Evolutionary conservation across 2,797 vertebrate species (phyloP).

Genomic region (Labroides dimidiatus): DNA sequence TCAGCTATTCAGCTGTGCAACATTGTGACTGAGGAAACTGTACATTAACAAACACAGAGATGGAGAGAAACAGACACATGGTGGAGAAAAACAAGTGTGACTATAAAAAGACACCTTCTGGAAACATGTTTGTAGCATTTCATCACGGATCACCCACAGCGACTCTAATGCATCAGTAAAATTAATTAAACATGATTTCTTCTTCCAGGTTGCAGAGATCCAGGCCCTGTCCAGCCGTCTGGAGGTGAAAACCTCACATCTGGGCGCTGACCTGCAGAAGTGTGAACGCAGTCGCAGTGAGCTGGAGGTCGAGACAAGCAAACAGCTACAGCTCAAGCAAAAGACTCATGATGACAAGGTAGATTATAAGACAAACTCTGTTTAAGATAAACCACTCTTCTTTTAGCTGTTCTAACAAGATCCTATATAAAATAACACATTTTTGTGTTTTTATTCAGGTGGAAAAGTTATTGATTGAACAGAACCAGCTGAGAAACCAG

Average conservation of each 20-base stretch:
- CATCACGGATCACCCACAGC: no score
- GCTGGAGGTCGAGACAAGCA: conserved; percentile 1
- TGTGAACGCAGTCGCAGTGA: conserved; percentile 48
- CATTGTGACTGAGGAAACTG: conserved; percentile 15
- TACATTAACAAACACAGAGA: conserved; percentile 31
- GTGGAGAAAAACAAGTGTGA: conserved; percentile 20
- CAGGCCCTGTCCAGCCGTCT: conserved; percentile 73
- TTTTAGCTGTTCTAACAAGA: not conserved
- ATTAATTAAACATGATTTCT: not conserved
- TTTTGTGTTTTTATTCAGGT: conserved; percentile 46
- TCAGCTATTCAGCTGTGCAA: not conserved
- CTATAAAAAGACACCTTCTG: conserved; percentile 34
- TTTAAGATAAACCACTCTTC: no score
- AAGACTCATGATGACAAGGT: conserved; percentile 72
- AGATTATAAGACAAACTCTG: not conserved
- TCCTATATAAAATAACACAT: not conserved
- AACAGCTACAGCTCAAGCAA: conserved; percentile 54
- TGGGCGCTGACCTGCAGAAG: conserved; percentile 60
- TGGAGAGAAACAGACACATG: conserved; percentile 30
- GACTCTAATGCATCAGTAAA: no score
- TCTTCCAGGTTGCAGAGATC: conserved; percentile 75
- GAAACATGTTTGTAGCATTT: conserved; percentile 1
- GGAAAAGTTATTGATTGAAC: conserved; percentile 76
- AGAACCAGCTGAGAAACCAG: conserved; percentile 73
- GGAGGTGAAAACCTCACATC: conserved; percentile 69